Conservation (phyloP, 2,888 invertebrate genomes). For the Parnassius smintheus region DNA sequence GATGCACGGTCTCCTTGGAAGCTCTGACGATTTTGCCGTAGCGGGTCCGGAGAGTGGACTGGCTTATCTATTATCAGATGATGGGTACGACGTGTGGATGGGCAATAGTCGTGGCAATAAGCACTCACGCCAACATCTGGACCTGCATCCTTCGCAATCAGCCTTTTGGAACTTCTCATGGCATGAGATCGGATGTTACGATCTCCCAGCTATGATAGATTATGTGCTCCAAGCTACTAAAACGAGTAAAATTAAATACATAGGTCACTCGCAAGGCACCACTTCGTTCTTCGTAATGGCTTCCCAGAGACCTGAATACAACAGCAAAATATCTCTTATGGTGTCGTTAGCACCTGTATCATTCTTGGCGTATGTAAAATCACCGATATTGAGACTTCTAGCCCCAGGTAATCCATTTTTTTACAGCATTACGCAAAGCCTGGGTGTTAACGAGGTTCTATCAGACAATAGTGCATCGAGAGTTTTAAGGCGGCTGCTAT, state of each 20-base stretch:
- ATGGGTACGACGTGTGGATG: conserved; percentile 89
- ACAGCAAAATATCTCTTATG: conserved; percentile 76
- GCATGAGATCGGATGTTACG: conserved; percentile 89
- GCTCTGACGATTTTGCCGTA: conserved; percentile 59
- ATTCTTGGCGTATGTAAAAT: conserved; percentile 63
- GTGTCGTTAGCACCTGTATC: conserved; percentile 82
- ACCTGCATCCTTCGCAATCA: conserved; percentile 52
- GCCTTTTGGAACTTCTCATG: conserved; percentile 88
- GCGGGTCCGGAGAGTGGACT: conserved; percentile 53
- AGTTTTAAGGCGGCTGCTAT: conserved; percentile 63
- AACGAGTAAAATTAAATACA: conserved; percentile 79
- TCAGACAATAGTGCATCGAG: conserved; percentile 79
- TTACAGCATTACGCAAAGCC: conserved; percentile 42
- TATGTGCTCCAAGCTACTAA: conserved; percentile 80
- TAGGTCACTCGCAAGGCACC: conserved; percentile 87
- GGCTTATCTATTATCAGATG: conserved; percentile 76
- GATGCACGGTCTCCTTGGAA: conserved; percentile 61
- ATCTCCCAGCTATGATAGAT: conserved; percentile 91
- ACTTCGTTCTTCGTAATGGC: conserved; percentile 81
- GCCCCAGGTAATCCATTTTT: conserved; percentile 47
- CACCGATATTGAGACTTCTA: conserved; percentile 54
- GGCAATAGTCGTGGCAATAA: conserved; percentile 89
- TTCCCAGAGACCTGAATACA: conserved; percentile 76
- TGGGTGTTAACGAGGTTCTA: conserved; percentile 83
- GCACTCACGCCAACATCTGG: conserved; percentile 80